These are phyloP conservation scores for Fulica atra DNA, from an alignment of 2,113 vertebrate genomes.

Conservation along the genomic window DNA sequence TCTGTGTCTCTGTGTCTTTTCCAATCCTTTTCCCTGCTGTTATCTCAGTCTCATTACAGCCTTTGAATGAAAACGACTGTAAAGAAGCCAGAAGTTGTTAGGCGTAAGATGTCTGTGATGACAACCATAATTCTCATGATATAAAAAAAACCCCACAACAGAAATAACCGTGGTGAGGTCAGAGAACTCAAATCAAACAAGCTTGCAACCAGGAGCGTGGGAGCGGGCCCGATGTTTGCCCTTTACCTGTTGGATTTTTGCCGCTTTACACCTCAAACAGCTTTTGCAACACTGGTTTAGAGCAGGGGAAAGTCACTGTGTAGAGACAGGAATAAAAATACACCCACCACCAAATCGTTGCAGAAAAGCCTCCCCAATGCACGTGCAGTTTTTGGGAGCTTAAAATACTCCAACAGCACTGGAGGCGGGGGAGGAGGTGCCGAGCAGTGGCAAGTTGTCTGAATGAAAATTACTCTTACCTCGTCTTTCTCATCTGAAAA, in stretches of 20 bases:
- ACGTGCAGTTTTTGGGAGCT: background rate
- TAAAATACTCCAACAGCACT: background rate
- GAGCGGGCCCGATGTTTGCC: background rate
- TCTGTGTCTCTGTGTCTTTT: background rate
- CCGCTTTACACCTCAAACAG: background rate
- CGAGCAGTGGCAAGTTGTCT: background rate
- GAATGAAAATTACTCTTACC: background rate
- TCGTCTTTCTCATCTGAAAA: background rate
- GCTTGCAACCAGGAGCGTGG: rapidly evolving
- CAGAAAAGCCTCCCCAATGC: background rate
- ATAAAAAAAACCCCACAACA: background rate
- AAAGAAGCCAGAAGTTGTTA: background rate
- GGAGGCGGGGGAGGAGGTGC: constrained; percentile 9
- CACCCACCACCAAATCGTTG: background rate
- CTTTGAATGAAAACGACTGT: background rate
- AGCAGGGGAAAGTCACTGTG: background rate
- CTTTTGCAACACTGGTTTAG: background rate
- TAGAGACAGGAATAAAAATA: no score
- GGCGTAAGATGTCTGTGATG: background rate
- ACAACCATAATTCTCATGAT: background rate
- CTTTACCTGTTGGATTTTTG: background rate
- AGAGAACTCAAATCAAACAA: background rate
- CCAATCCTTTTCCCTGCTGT: background rate
- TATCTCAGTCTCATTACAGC: constrained; percentile 19
- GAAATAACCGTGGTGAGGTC: background rate